Conservation (phyloP, 2,797 vertebrate species). For the Propithecus deckenii region DNA sequence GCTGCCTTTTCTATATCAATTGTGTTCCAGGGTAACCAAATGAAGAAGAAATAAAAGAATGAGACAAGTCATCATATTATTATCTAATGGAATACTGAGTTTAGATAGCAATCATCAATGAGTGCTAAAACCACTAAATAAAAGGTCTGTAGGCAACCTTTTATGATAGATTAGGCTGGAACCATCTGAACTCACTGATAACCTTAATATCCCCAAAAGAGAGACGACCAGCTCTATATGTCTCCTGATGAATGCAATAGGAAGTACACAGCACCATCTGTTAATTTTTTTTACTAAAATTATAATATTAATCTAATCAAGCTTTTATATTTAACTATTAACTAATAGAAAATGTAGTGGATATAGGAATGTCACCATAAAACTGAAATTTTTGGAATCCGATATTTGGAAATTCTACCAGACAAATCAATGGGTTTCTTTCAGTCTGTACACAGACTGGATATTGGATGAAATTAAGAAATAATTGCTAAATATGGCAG, state of each 20-base stretch:
- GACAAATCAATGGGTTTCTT: neutral
- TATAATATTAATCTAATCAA: neutral
- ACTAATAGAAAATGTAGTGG: neutral
- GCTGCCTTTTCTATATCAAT: neutral
- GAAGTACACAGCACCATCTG: neutral
- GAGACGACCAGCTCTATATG: neutral
- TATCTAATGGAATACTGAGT: neutral
- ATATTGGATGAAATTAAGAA: neutral
- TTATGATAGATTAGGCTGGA: neutral
- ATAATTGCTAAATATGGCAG: neutral
- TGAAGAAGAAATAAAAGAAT: neutral
- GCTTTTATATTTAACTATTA: neutral
- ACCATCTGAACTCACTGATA: neutral
- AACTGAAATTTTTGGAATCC: neutral
- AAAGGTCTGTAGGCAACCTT: neutral
- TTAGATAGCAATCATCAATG: neutral
- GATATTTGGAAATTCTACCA: neutral
- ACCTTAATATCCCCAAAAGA: neutral
- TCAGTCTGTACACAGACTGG: neutral
- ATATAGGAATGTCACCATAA: neutral
- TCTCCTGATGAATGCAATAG: neutral
- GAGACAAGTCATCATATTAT: neutral
- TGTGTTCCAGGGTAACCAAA: neutral
- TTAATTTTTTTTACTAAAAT: neutral
- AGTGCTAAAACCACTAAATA: neutral